Evolutionary conservation across 1,140 invertebrate species (phyloP).

Genomic region (Scylla paramamosain): DNA sequence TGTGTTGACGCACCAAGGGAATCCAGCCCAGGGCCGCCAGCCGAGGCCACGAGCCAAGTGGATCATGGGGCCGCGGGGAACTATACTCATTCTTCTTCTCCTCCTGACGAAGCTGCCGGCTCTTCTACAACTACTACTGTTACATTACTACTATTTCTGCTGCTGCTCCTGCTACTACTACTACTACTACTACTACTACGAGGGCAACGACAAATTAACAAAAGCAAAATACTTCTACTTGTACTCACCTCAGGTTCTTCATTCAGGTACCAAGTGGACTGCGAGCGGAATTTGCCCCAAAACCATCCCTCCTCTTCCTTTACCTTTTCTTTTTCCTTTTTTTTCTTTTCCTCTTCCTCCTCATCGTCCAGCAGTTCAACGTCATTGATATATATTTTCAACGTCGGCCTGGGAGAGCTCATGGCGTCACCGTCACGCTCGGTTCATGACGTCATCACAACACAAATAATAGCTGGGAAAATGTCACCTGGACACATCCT

Average conservation of each 20-base stretch:
- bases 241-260: slow-evolving; percentile 51
- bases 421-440: slow-evolving; percentile 3
- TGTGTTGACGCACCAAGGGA: too few relatives aligned
- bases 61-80: too few relatives aligned
- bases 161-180: not conserved
- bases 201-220: not conserved
- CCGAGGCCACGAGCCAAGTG: too few relatives aligned
- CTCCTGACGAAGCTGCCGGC: not conserved
- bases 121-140: too few relatives aligned
- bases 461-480: not conserved
- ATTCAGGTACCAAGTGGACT: slow-evolving; percentile 53
- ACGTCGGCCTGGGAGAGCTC: slow-evolving; percentile 29
- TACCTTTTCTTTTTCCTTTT: not conserved
- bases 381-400: slow-evolving; percentile 61
- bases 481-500: not conserved
- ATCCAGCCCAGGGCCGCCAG: too few relatives aligned
- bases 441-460: not conserved
- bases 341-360: slow-evolving; percentile 41
- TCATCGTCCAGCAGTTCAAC: not conserved
- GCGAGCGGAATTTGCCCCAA: not conserved
- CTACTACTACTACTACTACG: not conserved
- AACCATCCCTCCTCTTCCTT: not conserved
- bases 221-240: not conserved
- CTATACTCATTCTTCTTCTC: not conserved
- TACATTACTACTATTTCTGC: not conserved